These are phyloP conservation scores for Kryptopterus vitreolus DNA, from an alignment of 2,797 vertebrate genomes.

Conservation along the genomic window DNA sequence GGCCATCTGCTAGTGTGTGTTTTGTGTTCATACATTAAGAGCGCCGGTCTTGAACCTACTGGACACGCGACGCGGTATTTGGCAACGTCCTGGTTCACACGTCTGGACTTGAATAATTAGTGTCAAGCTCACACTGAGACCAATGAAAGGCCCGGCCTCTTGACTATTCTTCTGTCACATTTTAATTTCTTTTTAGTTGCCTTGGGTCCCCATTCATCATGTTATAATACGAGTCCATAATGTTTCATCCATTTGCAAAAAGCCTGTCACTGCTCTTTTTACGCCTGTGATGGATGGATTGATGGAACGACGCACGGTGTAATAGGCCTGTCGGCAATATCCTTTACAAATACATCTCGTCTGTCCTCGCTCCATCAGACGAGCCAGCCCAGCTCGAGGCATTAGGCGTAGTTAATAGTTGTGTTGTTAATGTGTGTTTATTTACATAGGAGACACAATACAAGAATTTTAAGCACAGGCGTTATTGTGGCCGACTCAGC, in stretches of 20 bases:
- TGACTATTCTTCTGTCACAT: constrained; percentile 79
- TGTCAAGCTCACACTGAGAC: constrained; percentile 81
- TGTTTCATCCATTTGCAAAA: constrained; percentile 82
- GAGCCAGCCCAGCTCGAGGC: constrained; percentile 52
- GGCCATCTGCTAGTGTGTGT: constrained; percentile 41
- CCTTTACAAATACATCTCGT: constrained; percentile 65
- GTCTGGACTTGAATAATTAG: constrained; percentile 81
- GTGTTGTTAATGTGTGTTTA: constrained; percentile 51
- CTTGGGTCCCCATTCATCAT: constrained; percentile 70
- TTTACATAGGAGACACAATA: background rate
- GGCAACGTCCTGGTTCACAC: constrained; percentile 68
- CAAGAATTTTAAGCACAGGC: background rate
- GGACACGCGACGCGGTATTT: constrained; percentile 45
- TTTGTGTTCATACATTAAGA: constrained; percentile 42
- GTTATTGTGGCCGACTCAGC: background rate
- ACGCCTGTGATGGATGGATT: constrained; percentile 77
- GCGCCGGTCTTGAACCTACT: constrained; percentile 23
- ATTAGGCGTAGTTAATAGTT: constrained; percentile 70
- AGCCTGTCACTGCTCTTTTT: constrained; percentile 76
- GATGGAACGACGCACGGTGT: constrained; percentile 68
- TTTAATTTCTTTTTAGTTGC: constrained; percentile 84
- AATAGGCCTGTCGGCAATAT: constrained; percentile 66
- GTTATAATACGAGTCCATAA: constrained; percentile 73
- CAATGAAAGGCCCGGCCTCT: constrained; percentile 81
- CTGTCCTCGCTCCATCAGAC: constrained; percentile 64